Evolutionary conservation across 2,113 vertebrate species (phyloP), one percentile per base, ranked within the genome.

Genomic region (Peromyscus californicus): DNA sequence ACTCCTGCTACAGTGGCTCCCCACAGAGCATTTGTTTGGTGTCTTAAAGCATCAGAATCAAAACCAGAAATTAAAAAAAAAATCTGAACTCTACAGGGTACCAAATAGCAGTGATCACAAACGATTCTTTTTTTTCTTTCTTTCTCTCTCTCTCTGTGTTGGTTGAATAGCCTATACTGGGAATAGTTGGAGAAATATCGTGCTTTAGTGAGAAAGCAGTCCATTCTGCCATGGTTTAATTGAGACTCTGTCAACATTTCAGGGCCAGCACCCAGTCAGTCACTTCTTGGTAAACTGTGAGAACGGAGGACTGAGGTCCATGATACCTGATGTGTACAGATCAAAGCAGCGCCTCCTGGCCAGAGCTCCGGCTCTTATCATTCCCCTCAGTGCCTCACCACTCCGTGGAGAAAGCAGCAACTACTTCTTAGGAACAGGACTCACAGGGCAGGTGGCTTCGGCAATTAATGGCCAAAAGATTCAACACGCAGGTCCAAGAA

Each of bases 401-500:
- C 80, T 36, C 9, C 8, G 12, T 48, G 2, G 61, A 85, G 90
- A 90, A 79, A 87, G 72, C 8, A 74, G 83, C 5, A 21, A 39
- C 69, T 42, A 5, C 39, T 80, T 96, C 70, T 95, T 84, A 90
- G 92, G 76, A 86, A 51, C 19, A 9, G 45, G 63, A 76, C n/a
- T 42, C 39, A 0, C 70, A 86, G 79, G 84, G 21, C 45, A 92
- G 69, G 70, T 63, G 76, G 54, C 61, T 92, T 45, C 69, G 76
- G 61, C n/a, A 82, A 57, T 83, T 80, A 88, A 36, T 82, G 96
- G 67, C 80, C 72, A 26, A 75, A 93, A 93, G 91, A 69, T 42
- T 70, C 70, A 39, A 61, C 31, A 69, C 29, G 12, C 89, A 82
- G 75, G 54, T 72, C 91, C 96, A 82, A 96, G 85, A 83, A 48